phyloP scores from a whole-genome alignment of 2,113 vertebrate genomes.

The Plecotus auritus region DNA sequence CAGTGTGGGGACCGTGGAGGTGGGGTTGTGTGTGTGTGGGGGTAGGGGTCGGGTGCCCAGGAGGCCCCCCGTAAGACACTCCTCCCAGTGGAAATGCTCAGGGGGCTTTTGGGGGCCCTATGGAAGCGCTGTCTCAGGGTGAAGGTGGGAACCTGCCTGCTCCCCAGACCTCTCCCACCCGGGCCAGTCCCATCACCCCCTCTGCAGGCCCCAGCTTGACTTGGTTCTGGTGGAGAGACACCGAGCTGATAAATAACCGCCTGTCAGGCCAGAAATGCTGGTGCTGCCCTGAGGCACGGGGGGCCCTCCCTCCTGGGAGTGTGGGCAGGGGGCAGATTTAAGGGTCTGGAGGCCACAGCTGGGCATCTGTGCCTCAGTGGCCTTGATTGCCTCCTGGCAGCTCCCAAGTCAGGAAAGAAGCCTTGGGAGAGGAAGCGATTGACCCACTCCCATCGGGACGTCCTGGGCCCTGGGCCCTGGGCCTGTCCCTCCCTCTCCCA shows the following conservation, averaged over 20 bases:
- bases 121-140: neutral
- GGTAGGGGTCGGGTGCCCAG: accelerated
- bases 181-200: neutral
- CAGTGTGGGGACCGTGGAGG: neutral
- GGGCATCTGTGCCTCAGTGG: neutral
- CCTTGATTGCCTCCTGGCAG: neutral
- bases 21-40: neutral
- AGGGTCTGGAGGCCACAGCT: neutral
- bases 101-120: neutral
- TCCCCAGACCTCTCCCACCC: neutral
- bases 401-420: neutral
- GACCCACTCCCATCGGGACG: accelerated
- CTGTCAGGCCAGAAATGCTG: slow-evolving; percentile 32
- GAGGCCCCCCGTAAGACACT: neutral
- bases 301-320: neutral
- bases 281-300: neutral
- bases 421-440: neutral
- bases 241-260: slow-evolving; percentile 12
- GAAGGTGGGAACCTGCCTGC: neutral
- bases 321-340: neutral
- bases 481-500: neutral
- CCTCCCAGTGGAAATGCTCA: neutral
- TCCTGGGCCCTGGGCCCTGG: too few relatives aligned
- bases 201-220: slow-evolving; percentile 52
- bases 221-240: neutral